Conservation (phyloP, 2,888 invertebrate genomes). For the Pimpla rufipes region DNA sequence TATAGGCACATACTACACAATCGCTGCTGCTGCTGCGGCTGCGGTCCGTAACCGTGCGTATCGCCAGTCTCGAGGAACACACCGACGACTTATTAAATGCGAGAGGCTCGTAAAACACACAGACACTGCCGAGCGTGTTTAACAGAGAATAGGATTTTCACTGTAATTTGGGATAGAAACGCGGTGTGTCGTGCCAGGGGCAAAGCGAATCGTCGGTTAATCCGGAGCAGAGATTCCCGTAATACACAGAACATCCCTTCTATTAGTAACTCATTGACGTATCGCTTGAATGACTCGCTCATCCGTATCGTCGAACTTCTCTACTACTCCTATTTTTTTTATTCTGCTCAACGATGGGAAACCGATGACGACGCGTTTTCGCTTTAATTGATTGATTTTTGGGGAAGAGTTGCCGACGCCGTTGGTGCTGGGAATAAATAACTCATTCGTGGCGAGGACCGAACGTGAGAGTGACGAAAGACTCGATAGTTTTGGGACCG, state of each 20-base stretch:
- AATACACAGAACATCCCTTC: neutral
- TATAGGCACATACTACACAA: slow-evolving; percentile 5
- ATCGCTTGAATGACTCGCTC: slow-evolving; percentile 60
- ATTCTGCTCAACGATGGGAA: slow-evolving; percentile 64
- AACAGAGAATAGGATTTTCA: slow-evolving; percentile 31
- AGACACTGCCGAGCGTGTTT: neutral
- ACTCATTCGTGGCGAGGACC: slow-evolving; percentile 41
- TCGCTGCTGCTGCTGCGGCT: neutral
- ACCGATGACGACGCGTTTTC: slow-evolving; percentile 79
- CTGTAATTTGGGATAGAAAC: slow-evolving; percentile 15
- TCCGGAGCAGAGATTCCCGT: slow-evolving; percentile 30
- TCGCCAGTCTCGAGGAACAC: slow-evolving; percentile 26
- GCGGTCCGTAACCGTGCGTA: slow-evolving; percentile 34
- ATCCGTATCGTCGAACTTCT: slow-evolving; percentile 37
- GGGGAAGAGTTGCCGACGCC: slow-evolving; percentile 64
- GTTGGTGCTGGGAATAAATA: slow-evolving; percentile 57
- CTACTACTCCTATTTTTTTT: slow-evolving; percentile 25
- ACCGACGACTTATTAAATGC: slow-evolving; percentile 42
- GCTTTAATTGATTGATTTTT: slow-evolving; percentile 83
- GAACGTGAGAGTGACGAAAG: slow-evolving; percentile 26
- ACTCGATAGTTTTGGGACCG: slow-evolving; percentile 35
- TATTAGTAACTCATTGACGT: slow-evolving; percentile 57
- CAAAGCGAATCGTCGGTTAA: slow-evolving; percentile 49
- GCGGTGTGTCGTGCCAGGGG: slow-evolving; percentile 5
- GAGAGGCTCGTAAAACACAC: slow-evolving; percentile 25